Evolutionary conservation across 30 jellyfish, hydroid and myxozoan species (phyloP).

Genomic region (Phacellophora camtschatica): DNA sequence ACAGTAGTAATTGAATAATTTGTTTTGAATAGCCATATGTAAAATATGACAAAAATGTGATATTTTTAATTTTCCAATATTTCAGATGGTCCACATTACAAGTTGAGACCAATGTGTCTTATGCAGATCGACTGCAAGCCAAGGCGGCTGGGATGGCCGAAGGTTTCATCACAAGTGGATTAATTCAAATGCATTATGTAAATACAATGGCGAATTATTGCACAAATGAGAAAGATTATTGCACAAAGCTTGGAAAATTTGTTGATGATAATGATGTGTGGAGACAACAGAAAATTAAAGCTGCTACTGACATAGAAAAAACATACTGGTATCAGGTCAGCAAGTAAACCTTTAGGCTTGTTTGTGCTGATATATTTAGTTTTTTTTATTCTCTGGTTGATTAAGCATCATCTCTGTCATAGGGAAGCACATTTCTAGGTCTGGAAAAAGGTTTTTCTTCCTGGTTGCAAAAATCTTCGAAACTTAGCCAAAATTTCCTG

Average conservation of each 20-base stretch:
- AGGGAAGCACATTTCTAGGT: no score
- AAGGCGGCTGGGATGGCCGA: slow-evolving; percentile 99
- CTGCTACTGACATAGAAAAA: slow-evolving; percentile 5
- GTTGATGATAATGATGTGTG: slow-evolving; percentile 56
- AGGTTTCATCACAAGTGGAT: slow-evolving; percentile 86
- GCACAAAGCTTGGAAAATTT: slow-evolving; percentile 60
- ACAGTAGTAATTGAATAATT: no score
- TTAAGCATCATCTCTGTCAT: no score
- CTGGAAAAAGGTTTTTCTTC: no score
- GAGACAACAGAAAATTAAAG: slow-evolving; percentile 34
- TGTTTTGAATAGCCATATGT: no score
- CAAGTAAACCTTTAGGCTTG: no score
- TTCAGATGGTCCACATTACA: slow-evolving; percentile 82
- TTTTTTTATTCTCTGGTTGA: no score
- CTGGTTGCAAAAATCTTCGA: no score
- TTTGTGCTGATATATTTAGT: no score
- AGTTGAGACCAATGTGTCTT: slow-evolving; percentile 72
- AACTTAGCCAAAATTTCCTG: no score
- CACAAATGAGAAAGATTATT: slow-evolving; percentile 46
- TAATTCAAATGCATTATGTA: slow-evolving; percentile 70
- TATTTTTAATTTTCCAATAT: neutral
- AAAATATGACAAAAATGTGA: no score
- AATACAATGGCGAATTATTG: slow-evolving; percentile 71
- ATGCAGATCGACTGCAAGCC: slow-evolving; percentile 77
- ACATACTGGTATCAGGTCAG: slow-evolving; percentile 83